These are phyloP conservation scores for Gymnobelideus leadbeateri DNA, from an alignment of 2,113 vertebrate species.

Conservation along the genomic window DNA sequence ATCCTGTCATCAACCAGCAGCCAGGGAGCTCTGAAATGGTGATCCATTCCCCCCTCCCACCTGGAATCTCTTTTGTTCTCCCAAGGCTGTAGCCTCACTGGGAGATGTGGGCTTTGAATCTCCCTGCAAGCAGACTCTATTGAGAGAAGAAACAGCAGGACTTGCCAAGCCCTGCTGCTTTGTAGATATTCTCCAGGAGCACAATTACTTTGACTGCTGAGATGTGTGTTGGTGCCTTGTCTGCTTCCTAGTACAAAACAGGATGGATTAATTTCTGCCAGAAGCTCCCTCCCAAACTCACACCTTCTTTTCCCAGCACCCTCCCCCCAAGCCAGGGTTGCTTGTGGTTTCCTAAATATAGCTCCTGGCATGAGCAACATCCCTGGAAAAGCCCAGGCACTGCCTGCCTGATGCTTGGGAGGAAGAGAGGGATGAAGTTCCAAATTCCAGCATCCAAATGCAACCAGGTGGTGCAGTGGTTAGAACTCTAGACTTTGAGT, in stretches of 20 bases:
- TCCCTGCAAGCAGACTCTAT: not conserved
- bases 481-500: not conserved
- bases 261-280: not conserved
- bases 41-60: not conserved
- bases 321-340: not conserved
- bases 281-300: not conserved
- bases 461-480: not conserved
- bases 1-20: not conserved
- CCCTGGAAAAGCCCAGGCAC: not conserved
- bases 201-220: conserved; percentile 32
- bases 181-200: conserved; percentile 20
- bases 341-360: conserved; percentile 10
- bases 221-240: conserved; percentile 22
- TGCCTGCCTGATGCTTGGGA: not conserved
- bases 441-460: not conserved
- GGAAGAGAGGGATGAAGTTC: not conserved
- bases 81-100: not conserved
- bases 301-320: not conserved
- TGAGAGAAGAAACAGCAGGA: not conserved
- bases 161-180: not conserved
- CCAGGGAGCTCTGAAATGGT: not conserved
- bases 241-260: conserved; percentile 5
- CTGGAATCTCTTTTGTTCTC: not conserved
- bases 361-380: not conserved
- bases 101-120: not conserved